These are phyloP conservation scores for Dusona sp. DNA, from an alignment of 2,888 invertebrate genomes.

Conservation along the genomic window DNA sequence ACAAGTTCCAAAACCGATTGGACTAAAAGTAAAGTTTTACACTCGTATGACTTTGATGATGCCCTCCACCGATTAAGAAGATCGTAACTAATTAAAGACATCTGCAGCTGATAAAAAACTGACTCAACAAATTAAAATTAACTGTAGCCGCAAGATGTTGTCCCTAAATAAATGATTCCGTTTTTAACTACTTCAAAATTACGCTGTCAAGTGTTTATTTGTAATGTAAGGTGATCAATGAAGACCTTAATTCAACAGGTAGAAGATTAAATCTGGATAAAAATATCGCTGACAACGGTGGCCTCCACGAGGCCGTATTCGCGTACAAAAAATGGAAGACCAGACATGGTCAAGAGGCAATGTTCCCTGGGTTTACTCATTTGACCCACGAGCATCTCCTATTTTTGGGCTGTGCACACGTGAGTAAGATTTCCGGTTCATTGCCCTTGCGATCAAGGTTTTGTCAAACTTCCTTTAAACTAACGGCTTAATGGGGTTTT, in stretches of 20 bases:
- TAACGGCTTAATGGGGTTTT: background rate
- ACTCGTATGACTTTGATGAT: too few relatives aligned
- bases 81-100: too few relatives aligned
- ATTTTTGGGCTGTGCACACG: conserved; percentile 93
- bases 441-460: conserved; percentile 9
- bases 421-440: conserved; percentile 83
- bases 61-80: too few relatives aligned
- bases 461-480: background rate
- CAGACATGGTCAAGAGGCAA: conserved; percentile 87
- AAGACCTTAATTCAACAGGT: conserved; percentile 71
- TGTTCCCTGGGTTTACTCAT: conserved; percentile 91
- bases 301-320: conserved; percentile 89
- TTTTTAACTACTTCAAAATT: too few relatives aligned
- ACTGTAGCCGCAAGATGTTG: too few relatives aligned
- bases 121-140: too few relatives aligned
- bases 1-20: too few relatives aligned
- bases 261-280: conserved; percentile 89
- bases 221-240: too few relatives aligned
- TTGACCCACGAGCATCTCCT: conserved; percentile 91
- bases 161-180: too few relatives aligned
- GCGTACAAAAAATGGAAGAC: conserved; percentile 88
- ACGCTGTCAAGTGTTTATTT: too few relatives aligned
- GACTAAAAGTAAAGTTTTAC: too few relatives aligned
- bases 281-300: conserved; percentile 94
- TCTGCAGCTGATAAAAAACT: too few relatives aligned